These are phyloP conservation scores for Ctena decussata DNA, from an alignment of 2,888 invertebrate species.

Conservation along the genomic window DNA sequence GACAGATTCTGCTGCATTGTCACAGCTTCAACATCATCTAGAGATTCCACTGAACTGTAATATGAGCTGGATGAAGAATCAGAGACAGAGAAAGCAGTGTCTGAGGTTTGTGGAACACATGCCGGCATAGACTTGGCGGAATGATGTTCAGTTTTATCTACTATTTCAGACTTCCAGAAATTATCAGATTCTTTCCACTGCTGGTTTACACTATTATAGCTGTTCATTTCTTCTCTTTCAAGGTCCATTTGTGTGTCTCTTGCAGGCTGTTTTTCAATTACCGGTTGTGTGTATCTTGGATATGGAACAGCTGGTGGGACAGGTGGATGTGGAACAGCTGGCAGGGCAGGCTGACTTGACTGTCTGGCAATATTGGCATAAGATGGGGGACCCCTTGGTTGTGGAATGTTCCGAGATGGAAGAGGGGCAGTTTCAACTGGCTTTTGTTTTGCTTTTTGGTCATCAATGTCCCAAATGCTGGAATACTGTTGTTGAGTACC, in stretches of 20 bases:
- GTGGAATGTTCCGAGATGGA: background rate
- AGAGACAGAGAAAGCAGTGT: background rate
- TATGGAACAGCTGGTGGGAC: background rate
- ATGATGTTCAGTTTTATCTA: background rate
- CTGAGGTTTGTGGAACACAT: background rate
- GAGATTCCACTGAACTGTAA: background rate
- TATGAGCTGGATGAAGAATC: background rate
- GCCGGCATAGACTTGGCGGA: background rate
- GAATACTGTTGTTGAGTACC: background rate
- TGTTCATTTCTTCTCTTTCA: background rate
- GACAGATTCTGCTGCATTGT: background rate
- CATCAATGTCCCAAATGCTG: conserved; percentile 9
- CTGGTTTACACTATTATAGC: background rate
- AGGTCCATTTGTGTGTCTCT: conserved; percentile 7
- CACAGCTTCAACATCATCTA: no score
- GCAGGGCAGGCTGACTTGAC: background rate
- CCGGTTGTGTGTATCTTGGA: background rate
- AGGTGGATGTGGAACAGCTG: background rate
- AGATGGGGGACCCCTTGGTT: background rate
- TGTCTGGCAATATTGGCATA: background rate
- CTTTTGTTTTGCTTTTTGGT: background rate
- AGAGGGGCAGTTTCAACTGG: background rate
- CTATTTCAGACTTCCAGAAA: background rate
- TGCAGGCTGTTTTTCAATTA: background rate
- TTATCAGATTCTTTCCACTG: background rate